phyloP scores from a whole-genome alignment of 1,140 invertebrate species.

The Rhopalosiphum padi region DNA sequence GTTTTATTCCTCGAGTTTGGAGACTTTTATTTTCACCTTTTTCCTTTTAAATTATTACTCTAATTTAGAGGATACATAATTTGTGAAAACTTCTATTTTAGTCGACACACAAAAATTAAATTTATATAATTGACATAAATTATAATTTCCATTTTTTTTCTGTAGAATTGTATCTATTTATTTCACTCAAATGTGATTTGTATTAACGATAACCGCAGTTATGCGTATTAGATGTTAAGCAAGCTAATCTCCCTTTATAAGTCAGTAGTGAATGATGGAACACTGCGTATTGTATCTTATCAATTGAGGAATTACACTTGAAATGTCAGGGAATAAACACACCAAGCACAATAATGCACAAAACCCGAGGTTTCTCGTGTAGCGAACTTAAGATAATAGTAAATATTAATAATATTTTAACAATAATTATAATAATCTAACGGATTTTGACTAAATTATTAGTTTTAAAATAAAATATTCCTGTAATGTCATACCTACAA shows the following conservation, averaged over 20 bases:
- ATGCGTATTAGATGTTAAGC: background rate
- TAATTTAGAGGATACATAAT: background rate
- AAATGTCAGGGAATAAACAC: background rate
- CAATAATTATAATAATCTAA: background rate
- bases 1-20: background rate
- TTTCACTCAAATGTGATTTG: background rate
- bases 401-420: background rate
- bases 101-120: background rate
- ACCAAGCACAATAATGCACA: background rate
- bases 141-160: background rate
- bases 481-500: background rate
- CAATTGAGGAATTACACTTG: background rate
- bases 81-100: background rate
- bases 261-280: background rate
- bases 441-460: background rate
- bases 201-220: background rate
- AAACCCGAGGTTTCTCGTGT: background rate
- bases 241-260: background rate
- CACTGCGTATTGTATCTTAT: too few relatives aligned
- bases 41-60: conserved; percentile 1
- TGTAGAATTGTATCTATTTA: background rate
- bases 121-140: background rate
- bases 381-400: background rate
- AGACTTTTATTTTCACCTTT: background rate
- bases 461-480: background rate